Conservation (phyloP, 2,113 vertebrate genomes). For the Cnemophilus loriae region DNA sequence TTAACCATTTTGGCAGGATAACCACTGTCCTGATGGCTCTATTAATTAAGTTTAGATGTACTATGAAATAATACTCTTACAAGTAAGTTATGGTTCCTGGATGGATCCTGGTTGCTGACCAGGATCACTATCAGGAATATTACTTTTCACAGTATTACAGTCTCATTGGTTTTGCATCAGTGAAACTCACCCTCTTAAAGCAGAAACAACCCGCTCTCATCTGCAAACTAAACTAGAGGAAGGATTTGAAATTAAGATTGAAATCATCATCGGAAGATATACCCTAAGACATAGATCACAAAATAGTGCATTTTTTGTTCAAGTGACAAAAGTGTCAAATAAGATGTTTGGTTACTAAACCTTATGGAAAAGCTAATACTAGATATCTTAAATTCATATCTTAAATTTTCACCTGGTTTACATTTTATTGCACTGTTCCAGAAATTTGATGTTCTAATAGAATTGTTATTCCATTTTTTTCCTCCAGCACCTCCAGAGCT, state of each 20-base stretch:
- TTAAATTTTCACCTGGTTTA: not conserved
- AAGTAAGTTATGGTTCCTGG: not conserved
- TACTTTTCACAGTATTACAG: not conserved
- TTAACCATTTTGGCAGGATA: not conserved
- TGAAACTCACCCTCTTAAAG: not conserved
- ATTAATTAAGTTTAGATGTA: not conserved
- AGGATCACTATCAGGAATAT: not conserved
- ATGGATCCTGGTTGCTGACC: not conserved
- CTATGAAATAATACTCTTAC: not conserved
- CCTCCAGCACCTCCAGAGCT: not conserved
- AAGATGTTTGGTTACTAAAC: not conserved
- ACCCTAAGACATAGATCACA: not conserved
- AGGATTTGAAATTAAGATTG: not conserved
- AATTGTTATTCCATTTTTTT: not conserved
- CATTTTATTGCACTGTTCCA: not conserved
- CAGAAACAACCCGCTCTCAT: conserved; percentile 20
- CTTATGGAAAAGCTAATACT: not conserved
- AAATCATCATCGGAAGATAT: not conserved
- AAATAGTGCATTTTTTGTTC: not conserved
- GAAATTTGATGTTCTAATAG: not conserved
- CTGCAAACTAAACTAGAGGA: not conserved
- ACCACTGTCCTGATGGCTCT: not conserved
- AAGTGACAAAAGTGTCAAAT: not conserved
- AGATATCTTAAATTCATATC: not conserved
- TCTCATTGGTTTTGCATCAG: not conserved